phyloP scores from a whole-genome alignment of 2,797 vertebrate species.

The Sebastes vulpes region DNA sequence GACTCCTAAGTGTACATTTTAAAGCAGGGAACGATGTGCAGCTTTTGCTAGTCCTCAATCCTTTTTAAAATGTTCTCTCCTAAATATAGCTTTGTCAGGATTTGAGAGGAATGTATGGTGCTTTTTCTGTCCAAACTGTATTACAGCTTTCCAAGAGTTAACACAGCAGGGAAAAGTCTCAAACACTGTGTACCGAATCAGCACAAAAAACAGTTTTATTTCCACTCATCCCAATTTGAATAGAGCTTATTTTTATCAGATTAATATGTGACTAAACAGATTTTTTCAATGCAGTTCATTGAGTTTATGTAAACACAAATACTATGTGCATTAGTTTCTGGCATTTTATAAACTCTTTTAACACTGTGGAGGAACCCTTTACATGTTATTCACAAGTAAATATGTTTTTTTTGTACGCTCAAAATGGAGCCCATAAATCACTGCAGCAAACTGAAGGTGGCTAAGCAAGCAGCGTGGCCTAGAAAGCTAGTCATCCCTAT shows the following conservation, averaged over 20 bases:
- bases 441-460: conserved; percentile 85
- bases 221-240: background rate
- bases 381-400: conserved; percentile 50
- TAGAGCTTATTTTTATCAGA: background rate
- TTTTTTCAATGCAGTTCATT: background rate
- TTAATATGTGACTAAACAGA: background rate
- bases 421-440: conserved; percentile 92
- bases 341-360: background rate
- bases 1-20: background rate
- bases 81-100: background rate
- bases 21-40: conserved; percentile 6
- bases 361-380: background rate
- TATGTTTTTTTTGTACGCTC: conserved; percentile 72
- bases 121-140: background rate
- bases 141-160: background rate
- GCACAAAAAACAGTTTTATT: background rate
- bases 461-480: conserved; percentile 85
- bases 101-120: background rate
- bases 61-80: background rate
- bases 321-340: background rate
- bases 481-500: conserved; percentile 91
- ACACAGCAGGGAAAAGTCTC: background rate
- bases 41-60: background rate
- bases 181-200: background rate
- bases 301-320: background rate